Evolutionary conservation across 2,797 vertebrate species (phyloP).

Genomic region (Euthynnus affinis): DNA sequence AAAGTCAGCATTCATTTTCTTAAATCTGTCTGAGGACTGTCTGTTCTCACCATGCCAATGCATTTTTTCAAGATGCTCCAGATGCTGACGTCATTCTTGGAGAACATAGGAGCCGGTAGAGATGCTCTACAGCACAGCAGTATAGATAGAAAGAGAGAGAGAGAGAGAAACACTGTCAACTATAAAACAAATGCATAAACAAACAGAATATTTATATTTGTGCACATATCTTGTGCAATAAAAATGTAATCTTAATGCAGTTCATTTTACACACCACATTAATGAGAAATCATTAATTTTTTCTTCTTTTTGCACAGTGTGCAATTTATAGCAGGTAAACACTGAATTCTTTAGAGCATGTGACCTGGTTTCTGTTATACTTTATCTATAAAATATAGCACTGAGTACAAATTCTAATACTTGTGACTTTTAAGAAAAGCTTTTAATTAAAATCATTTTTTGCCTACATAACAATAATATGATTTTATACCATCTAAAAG

Average conservation of each 20-base stretch:
- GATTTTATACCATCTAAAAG: slow-evolving; percentile 15
- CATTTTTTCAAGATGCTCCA: slow-evolving; percentile 99
- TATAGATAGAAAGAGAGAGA: slow-evolving; percentile 8
- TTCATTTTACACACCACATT: not conserved
- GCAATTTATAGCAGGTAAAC: slow-evolving; percentile 1
- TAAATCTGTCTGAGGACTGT: not conserved
- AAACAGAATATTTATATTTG: not conserved
- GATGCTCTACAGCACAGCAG: slow-evolving; percentile 85
- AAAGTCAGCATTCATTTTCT: slow-evolving; percentile 1
- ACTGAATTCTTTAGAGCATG: not conserved
- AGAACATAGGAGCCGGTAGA: slow-evolving; percentile 96
- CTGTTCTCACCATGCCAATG: slow-evolving; percentile 96
- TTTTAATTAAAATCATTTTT: slow-evolving; percentile 5
- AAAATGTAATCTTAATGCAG: too few species aligned
- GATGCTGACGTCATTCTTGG: slow-evolving; percentile 97
- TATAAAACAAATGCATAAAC: not conserved
- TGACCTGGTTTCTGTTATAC: not conserved
- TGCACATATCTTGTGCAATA: not conserved
- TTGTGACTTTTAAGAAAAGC: not conserved
- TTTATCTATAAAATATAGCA: not conserved
- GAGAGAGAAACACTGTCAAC: slow-evolving; percentile 14
- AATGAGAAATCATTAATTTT: not conserved
- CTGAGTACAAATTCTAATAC: not conserved
- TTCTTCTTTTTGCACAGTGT: not conserved
- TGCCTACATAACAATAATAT: not conserved